phyloP scores from a whole-genome alignment of 2,888 invertebrate species.

The Drosophila macrothrix region DNA sequence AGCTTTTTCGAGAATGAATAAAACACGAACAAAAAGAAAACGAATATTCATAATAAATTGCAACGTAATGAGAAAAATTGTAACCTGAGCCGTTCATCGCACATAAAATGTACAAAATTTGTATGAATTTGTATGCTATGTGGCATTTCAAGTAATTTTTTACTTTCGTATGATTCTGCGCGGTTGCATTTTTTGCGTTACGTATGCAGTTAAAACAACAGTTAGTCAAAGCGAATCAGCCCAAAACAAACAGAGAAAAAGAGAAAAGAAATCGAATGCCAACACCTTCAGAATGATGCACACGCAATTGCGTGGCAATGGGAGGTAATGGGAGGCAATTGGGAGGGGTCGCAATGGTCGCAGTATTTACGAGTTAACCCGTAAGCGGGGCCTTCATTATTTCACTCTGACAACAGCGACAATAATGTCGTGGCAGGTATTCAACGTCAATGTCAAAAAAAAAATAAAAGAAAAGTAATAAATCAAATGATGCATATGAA shows the following conservation, averaged over 20 bases:
- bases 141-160: conserved; percentile 33
- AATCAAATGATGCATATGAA: conserved; percentile 38
- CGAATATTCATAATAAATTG: conserved; percentile 34
- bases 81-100: conserved; percentile 26
- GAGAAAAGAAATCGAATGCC: conserved; percentile 19
- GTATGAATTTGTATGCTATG: conserved; percentile 25
- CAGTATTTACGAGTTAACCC: conserved; percentile 44
- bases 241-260: conserved; percentile 1
- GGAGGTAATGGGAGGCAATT: background rate
- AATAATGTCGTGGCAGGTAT: conserved; percentile 37
- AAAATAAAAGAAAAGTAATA: conserved; percentile 32
- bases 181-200: conserved; percentile 35
- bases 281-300: conserved; percentile 9
- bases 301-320: conserved; percentile 7
- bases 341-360: background rate
- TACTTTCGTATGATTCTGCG: conserved; percentile 32
- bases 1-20: conserved; percentile 20
- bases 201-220: conserved; percentile 30
- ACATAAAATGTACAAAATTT: conserved; percentile 9
- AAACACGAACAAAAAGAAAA: conserved; percentile 18
- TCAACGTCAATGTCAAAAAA: conserved; percentile 55
- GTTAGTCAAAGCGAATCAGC: conserved; percentile 43
- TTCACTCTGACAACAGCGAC: conserved; percentile 24
- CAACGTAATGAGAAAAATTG: conserved; percentile 35
- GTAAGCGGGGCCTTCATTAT: conserved; percentile 39